Conservation (phyloP, 35 echinoderm and acorn worm genomes). For the Apostichopus californicus region DNA sequence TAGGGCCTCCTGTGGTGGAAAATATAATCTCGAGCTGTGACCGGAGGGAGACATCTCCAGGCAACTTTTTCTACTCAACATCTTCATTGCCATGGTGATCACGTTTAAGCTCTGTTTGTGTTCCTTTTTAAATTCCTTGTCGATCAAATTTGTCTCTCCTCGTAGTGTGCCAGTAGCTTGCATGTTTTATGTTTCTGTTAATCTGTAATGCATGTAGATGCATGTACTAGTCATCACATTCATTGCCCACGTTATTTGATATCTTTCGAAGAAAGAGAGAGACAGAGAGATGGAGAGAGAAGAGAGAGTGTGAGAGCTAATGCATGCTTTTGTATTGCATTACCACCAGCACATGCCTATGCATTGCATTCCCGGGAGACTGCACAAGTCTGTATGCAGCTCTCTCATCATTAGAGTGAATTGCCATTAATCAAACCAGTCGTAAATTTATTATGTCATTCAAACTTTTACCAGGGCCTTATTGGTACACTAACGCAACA, state of each 20-base stretch:
- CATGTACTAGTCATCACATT: not conserved
- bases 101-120: not conserved
- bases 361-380: not conserved
- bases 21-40: not conserved
- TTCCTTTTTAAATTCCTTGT: not conserved
- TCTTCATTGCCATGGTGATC: not conserved
- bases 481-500: not conserved
- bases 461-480: not conserved
- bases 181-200: not conserved
- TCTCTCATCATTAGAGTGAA: not conserved
- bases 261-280: not conserved
- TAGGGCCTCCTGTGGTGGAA: not conserved
- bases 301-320: not conserved
- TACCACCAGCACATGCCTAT: not conserved
- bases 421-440: not conserved
- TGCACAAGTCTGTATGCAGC: not conserved
- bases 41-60: not conserved
- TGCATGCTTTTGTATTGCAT: not conserved
- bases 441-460: not conserved
- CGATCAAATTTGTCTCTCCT: not conserved
- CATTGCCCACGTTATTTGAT: not conserved
- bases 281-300: no score
- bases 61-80: not conserved
- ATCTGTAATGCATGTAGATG: not conserved
- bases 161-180: not conserved